phyloP scores from a whole-genome alignment of 2,113 vertebrate species.

The Gulo gulo region DNA sequence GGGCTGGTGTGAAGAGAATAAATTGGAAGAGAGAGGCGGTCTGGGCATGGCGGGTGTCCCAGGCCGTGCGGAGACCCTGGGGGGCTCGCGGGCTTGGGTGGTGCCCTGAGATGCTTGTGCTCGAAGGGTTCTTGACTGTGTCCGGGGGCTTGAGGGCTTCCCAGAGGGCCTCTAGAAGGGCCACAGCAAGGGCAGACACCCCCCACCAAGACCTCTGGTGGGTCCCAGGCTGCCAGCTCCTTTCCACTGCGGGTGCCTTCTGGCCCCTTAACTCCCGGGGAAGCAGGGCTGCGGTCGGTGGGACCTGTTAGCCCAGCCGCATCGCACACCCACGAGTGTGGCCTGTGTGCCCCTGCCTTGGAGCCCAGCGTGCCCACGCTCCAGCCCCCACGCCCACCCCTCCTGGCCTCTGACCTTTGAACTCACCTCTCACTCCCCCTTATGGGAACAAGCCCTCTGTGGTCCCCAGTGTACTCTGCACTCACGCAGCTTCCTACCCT shows the following conservation, averaged over 20 bases:
- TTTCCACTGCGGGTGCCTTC: neutral
- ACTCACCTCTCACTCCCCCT: neutral
- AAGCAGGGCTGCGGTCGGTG: neutral
- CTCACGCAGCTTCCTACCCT: neutral
- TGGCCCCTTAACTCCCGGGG: neutral
- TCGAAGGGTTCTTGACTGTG: neutral
- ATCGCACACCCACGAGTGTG: neutral
- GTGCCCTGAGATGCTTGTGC: neutral
- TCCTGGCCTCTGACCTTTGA: neutral
- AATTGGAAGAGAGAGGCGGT: neutral
- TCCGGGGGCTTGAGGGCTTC: neutral
- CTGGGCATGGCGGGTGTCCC: no score
- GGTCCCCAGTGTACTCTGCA: neutral
- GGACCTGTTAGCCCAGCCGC: no score
- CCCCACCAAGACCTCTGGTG: neutral
- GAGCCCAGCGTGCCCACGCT: no score
- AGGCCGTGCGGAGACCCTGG: neutral
- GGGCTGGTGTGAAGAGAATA: neutral
- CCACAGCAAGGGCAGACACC: no score
- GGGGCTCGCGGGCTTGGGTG: neutral
- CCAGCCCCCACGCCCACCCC: no score
- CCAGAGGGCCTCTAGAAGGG: neutral
- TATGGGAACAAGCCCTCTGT: neutral
- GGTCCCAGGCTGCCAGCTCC: neutral
- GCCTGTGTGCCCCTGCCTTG: neutral